phyloP scores from a whole-genome alignment of 2,888 invertebrate species.

The Agrilus mali region DNA sequence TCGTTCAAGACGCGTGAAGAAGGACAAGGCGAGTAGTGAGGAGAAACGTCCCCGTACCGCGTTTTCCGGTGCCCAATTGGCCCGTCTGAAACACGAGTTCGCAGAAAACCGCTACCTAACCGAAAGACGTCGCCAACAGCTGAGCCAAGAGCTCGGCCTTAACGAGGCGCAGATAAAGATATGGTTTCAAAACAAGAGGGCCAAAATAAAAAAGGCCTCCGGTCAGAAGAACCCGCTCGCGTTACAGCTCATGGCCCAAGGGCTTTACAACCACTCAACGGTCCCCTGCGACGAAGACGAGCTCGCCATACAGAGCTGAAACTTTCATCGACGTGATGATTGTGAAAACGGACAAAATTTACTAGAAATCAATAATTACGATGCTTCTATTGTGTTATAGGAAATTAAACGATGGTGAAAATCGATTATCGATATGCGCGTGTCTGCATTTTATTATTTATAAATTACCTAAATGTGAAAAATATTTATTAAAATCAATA shows the following conservation, averaged over 20 bases:
- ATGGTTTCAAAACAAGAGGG: constrained; percentile 95
- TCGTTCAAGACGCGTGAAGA: constrained; percentile 41
- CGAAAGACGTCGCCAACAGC: constrained; percentile 76
- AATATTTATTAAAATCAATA: no score
- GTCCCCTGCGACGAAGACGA: constrained; percentile 49
- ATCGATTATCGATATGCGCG: no score
- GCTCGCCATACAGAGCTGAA: constrained; percentile 6
- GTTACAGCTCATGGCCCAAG: constrained; percentile 86
- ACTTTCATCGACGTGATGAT: no score
- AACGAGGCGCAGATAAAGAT: constrained; percentile 97
- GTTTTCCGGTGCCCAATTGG: constrained; percentile 87
- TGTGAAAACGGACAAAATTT: no score
- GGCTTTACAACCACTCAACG: constrained; percentile 81
- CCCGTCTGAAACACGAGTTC: constrained; percentile 86
- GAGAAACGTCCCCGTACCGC: constrained; percentile 94
- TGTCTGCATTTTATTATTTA: no score
- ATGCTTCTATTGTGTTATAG: no score
- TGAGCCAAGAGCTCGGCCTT: constrained; percentile 82
- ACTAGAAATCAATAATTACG: no score
- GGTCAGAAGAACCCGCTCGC: constrained; percentile 79
- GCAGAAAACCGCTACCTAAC: constrained; percentile 87
- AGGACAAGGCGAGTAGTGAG: constrained; percentile 41
- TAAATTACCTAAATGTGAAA: no score
- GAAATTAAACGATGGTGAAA: no score
- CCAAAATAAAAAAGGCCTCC: constrained; percentile 87